Conservation (phyloP, 2,888 invertebrate species). For the Drymonia ruficornis region DNA sequence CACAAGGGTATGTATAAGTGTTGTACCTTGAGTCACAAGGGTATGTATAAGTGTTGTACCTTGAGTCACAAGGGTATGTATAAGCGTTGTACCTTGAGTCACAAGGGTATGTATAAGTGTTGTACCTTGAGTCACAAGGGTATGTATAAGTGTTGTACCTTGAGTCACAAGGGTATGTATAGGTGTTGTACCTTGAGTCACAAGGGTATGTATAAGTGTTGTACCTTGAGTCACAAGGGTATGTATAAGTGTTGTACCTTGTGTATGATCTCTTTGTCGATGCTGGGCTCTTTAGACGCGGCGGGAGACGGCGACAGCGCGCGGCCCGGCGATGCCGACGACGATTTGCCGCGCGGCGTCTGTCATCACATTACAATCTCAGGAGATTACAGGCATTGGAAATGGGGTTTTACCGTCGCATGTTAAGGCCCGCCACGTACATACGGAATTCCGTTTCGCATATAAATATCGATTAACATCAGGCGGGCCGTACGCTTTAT, state of each 20-base stretch:
- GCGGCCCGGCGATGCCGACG: slow-evolving; percentile 71
- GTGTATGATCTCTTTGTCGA: slow-evolving; percentile 48
- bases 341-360: slow-evolving; percentile 50
- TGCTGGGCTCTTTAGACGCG: slow-evolving; percentile 54
- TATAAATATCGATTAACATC: too few species aligned
- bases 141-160: slow-evolving; percentile 42
- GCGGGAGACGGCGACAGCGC: slow-evolving; percentile 82
- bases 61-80: too few species aligned
- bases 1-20: too few species aligned
- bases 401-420: too few species aligned
- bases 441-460: too few species aligned
- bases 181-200: slow-evolving; percentile 40
- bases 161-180: too few species aligned
- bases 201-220: too few species aligned
- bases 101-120: too few species aligned
- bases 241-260: slow-evolving; percentile 45
- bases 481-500: too few species aligned
- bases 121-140: slow-evolving; percentile 49
- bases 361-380: slow-evolving; percentile 17
- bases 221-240: slow-evolving; percentile 51
- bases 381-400: too few species aligned
- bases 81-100: slow-evolving; percentile 40
- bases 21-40: slow-evolving; percentile 47
- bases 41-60: slow-evolving; percentile 38
- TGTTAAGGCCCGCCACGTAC: too few species aligned